A percentile compares a stretch with the other conserved stretches of the same genome.
Conservation (phyloP, 23 tunicate species). For the Halocynthia aurantium region DNA sequence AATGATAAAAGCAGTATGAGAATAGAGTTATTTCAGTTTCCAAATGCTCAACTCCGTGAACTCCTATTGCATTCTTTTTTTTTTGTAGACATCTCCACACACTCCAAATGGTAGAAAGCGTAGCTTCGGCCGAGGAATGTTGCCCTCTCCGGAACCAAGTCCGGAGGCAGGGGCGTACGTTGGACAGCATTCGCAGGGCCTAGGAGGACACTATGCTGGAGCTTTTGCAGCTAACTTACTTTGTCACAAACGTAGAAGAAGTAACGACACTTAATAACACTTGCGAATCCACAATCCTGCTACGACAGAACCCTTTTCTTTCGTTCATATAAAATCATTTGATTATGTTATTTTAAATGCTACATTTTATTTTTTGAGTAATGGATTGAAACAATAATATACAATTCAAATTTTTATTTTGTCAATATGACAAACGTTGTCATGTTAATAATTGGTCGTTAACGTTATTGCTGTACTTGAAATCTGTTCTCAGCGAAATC, state of each 20-base stretch:
- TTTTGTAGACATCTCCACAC: constrained; percentile 32
- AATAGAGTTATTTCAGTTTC: neutral
- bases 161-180: constrained; percentile 96
- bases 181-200: constrained; percentile 92
- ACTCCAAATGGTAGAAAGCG: constrained; percentile 42
- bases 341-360: too few relatives aligned
- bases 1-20: too few relatives aligned
- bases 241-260: constrained; percentile 40
- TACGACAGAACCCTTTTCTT: too few relatives aligned
- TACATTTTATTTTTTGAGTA: too few relatives aligned
- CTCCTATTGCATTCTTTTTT: neutral
- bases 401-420: too few relatives aligned
- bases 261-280: constrained; percentile 59
- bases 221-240: neutral
- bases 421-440: too few relatives aligned
- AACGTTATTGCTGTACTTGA: too few relatives aligned
- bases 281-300: too few relatives aligned
- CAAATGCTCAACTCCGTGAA: neutral
- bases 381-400: too few relatives aligned
- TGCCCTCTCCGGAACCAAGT: constrained; percentile 92
- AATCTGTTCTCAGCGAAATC: too few relatives aligned
- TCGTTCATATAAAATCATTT: too few relatives aligned
- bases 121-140: constrained; percentile 27
- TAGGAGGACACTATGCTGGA: constrained; percentile 89
- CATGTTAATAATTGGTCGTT: too few relatives aligned